phyloP scores from a whole-genome alignment of 2,113 vertebrate genomes.

The Microcebus ravelobensis region DNA sequence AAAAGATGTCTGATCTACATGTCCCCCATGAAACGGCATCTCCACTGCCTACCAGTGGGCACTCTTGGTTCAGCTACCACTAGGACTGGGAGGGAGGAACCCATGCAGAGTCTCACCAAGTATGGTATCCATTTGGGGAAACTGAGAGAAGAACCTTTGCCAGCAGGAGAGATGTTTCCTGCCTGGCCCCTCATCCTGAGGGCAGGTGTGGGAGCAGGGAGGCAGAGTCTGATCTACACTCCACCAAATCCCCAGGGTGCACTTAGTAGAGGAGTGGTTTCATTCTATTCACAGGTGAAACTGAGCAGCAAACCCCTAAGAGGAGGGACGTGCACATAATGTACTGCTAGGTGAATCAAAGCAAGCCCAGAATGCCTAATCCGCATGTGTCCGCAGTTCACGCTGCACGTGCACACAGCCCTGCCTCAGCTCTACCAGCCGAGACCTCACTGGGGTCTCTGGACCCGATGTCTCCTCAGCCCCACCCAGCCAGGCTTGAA shows the following conservation, averaged over 20 bases:
- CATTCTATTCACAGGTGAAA: not conserved
- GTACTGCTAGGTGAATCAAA: not conserved
- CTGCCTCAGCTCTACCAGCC: not conserved
- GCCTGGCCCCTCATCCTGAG: not conserved
- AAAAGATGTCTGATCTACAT: not conserved
- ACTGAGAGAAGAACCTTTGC: not conserved
- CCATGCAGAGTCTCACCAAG: not conserved
- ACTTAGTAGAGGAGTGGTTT: slow-evolving; percentile 1
- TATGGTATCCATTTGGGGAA: not conserved
- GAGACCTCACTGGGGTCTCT: not conserved
- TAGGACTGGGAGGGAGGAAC: not conserved
- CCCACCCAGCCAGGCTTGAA: not conserved
- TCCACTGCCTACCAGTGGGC: not conserved
- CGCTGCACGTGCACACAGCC: not conserved
- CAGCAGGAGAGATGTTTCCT: not conserved
- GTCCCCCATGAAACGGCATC: not conserved
- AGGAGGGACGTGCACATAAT: not conserved
- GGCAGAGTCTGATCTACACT: not conserved
- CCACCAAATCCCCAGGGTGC: not conserved
- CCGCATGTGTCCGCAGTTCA: not conserved
- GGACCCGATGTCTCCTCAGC: not conserved
- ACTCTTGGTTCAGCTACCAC: not conserved
- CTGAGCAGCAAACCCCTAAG: slow-evolving; percentile 12
- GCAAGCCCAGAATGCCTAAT: not conserved
- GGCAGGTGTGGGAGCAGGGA: not conserved